Base-by-base conservation (phyloP, 2,888 invertebrate genomes). In the Drosophila longiperda region DNA sequence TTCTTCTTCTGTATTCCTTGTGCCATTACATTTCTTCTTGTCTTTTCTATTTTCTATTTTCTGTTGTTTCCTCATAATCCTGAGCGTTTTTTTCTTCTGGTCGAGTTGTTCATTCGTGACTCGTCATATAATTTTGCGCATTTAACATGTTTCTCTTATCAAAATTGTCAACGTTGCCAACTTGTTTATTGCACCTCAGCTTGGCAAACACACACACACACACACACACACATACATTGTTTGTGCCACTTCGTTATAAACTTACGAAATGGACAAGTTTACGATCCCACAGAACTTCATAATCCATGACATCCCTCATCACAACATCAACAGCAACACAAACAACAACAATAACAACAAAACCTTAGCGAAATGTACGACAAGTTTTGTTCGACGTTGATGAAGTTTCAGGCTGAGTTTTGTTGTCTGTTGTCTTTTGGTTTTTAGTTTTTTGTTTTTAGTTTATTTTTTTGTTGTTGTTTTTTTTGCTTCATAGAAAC, bases 121-220 rank as follows among this genome's bases (percentile, higher is more conserved):
- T 75, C 73, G 80, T 77, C 77, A 83, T 54, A 26, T 38, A 26
- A 83, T 78, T 82, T 83, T 61, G 58, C 68, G 75, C 82, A 83
- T 83, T 82, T 82, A 83, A 75, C 82, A 78, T 82, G 73, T 78
- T 82, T 78, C 70, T 78, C 79, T 62, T 82, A 78, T 81, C 81
- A 83, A 83, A 81, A 83, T 78, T 82, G 73, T 82, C 84, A 82
- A 70, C 81, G 70, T 78, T 82, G 82, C 78, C 78, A 82, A 78
- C 75, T 84, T 75, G 75, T 82, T 82, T 81, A 83, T 82, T 84
- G 82, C 84, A 84, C 78, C 84, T 83, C 55, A 68, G 81, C 73
- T 68, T 61, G 77, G 66, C 77, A 71, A 58, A 77, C 69, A 80
- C 45, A 20, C 20, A 15, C 45, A 7, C 7, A 15, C 45, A 20